Percentiles rank a stretch among this genome's conserved stretches.
These are phyloP conservation scores for Sandelia bainsii DNA, from an alignment of 2,797 vertebrate genomes.

Conservation along the genomic window DNA sequence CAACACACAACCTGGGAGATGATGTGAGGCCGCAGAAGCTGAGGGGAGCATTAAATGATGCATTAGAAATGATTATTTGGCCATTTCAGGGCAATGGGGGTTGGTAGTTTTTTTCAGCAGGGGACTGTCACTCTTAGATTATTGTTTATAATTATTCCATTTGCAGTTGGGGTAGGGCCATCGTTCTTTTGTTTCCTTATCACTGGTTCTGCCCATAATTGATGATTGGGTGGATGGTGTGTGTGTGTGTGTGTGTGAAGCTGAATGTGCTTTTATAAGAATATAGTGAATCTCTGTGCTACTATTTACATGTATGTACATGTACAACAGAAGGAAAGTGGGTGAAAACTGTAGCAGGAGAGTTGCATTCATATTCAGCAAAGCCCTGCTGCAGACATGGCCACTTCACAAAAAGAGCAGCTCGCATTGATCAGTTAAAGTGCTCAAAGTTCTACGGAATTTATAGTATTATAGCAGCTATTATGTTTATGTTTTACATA, in stretches of 20 bases:
- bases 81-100: constrained; percentile 52
- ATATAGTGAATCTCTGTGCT: background rate
- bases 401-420: too few species aligned
- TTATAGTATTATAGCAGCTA: background rate
- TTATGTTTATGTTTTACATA: too few species aligned
- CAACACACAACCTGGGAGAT: constrained; percentile 40
- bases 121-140: constrained; percentile 44
- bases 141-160: constrained; percentile 38
- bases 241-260: background rate
- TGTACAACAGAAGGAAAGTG: constrained; percentile 12
- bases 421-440: too few species aligned
- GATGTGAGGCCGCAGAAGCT: constrained; percentile 40
- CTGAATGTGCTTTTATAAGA: background rate
- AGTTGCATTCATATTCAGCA: constrained; percentile 7
- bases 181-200: constrained; percentile 40
- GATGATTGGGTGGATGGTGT: constrained; percentile 8
- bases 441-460: background rate
- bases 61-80: constrained; percentile 69
- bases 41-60: constrained; percentile 57
- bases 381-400: background rate
- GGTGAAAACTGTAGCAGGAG: constrained; percentile 13
- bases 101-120: constrained; percentile 19
- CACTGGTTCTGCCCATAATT: constrained; percentile 23
- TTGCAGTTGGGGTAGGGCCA: constrained; percentile 20
- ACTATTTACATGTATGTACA: too few species aligned